Percentiles rank a stretch among this genome's conserved stretches.
phyloP scores from a whole-genome alignment of 2,113 vertebrate species.

The Hyla sarda region DNA sequence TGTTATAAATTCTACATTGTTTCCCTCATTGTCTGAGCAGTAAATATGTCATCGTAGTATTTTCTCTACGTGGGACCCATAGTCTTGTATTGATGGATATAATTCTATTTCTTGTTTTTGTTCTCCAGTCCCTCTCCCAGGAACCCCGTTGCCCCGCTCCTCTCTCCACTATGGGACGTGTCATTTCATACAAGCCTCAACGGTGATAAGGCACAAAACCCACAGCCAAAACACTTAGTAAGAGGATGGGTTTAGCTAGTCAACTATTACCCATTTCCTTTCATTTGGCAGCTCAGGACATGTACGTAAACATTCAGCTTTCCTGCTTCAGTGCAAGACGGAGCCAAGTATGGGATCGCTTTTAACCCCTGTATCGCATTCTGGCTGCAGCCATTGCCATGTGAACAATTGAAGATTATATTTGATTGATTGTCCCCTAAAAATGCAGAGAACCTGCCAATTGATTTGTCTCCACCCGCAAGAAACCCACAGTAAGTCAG shows the following conservation, averaged over 20 bases:
- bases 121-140: conserved; percentile 7
- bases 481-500: background rate
- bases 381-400: background rate
- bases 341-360: conserved; percentile 15
- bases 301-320: conserved; percentile 56
- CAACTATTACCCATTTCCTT: conserved; percentile 55
- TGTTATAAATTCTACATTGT: background rate
- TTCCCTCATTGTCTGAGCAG: background rate
- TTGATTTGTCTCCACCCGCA: background rate
- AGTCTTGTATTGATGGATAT: conserved; percentile 45
- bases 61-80: background rate
- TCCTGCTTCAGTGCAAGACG: conserved; percentile 34
- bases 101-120: conserved; percentile 38
- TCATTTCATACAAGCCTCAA: conserved; percentile 25
- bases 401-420: background rate
- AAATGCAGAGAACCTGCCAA: conserved; percentile 20
- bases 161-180: background rate
- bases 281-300: conserved; percentile 45
- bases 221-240: conserved; percentile 51
- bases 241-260: conserved; percentile 55
- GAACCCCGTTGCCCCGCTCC: conserved; percentile 3
- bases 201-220: conserved; percentile 44
- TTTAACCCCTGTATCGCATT: conserved; percentile 41
- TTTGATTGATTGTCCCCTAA: conserved; percentile 7
- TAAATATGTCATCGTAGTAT: background rate